These are phyloP conservation scores for Alethe castanea DNA, from an alignment of 2,113 vertebrate species.

Conservation along the genomic window DNA sequence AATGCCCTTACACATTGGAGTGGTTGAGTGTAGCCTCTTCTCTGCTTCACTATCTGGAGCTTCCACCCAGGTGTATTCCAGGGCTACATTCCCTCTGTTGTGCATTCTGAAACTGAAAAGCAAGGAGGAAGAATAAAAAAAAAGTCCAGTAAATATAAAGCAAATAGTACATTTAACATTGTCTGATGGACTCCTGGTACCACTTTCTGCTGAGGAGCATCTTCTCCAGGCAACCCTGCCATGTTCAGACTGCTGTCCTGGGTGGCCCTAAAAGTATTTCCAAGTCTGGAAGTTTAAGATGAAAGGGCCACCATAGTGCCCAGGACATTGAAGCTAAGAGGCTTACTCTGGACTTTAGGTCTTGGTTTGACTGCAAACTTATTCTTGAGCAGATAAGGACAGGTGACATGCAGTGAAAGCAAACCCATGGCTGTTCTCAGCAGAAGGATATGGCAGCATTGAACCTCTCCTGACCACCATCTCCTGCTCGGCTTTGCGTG, in stretches of 20 bases:
- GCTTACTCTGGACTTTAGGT: background rate
- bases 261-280: background rate
- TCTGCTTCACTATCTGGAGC: too few relatives aligned
- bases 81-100: too few relatives aligned
- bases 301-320: background rate
- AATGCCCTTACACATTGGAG: too few relatives aligned
- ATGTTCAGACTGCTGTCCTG: background rate
- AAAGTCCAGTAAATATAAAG: background rate
- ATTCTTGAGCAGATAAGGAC: background rate
- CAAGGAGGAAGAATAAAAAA: background rate
- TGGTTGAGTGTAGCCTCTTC: too few relatives aligned
- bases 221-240: background rate
- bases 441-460: background rate
- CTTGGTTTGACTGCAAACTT: background rate
- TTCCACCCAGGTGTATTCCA: too few relatives aligned
- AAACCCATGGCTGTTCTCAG: background rate
- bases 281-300: background rate
- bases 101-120: too few relatives aligned
- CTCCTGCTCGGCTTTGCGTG: background rate
- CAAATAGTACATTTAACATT: background rate
- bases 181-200: background rate
- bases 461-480: background rate
- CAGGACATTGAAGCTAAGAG: background rate
- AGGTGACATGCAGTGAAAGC: background rate
- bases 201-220: background rate